Base-by-base conservation (phyloP, 2,888 invertebrate species). In the Drosophila cracens region DNA sequence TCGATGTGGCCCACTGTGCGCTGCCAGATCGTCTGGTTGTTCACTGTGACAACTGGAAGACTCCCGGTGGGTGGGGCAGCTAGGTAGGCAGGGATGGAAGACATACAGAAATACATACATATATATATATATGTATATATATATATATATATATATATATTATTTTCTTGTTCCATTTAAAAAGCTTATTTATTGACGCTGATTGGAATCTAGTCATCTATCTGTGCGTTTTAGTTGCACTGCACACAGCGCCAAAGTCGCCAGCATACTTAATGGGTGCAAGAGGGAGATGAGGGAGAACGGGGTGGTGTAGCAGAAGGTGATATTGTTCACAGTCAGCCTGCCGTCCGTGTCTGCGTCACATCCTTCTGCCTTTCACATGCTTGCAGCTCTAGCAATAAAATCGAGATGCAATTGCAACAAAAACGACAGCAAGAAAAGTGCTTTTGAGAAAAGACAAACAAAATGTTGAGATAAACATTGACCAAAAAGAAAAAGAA, bases 191-290 rank as follows among this genome's bases (percentile, higher is more conserved):
- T 89, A 89, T 89, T 88, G 80, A 82, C 82, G 78, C 77, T 84
- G 89, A 89, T 89, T 83, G 81, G 74, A 90, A 89, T 89, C 89
- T 87, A 84, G 89, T 77, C 89, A 89, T 85, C 78, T 85, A 89
- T 87, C 89, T 82, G 81, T 87, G 82, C 87, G 82, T 83, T 83
- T 76, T 68, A 75, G 74, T 16, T 59, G 62, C 72, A 27, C n/a
- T 34, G 34, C 54, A 38, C 53, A 67, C 43, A 33, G 54, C 49
- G 43, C 53, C 33, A 46, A 11, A 11, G 43, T 51, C 58, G 11
- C 7, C 49, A 13, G 16, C 8, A 46, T 27, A 46, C 46, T 46
- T 25, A 46, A 25, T 25, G 46, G 25, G 8, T 46, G 25, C 46
- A 16, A 16, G 46, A 16, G 8, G 4, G 16, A 4, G 54, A 27